Percentiles rank a stretch among this genome's conserved stretches.
Evolutionary conservation across 2,797 vertebrate species (phyloP).

Genomic region (Liparis tanakae): DNA sequence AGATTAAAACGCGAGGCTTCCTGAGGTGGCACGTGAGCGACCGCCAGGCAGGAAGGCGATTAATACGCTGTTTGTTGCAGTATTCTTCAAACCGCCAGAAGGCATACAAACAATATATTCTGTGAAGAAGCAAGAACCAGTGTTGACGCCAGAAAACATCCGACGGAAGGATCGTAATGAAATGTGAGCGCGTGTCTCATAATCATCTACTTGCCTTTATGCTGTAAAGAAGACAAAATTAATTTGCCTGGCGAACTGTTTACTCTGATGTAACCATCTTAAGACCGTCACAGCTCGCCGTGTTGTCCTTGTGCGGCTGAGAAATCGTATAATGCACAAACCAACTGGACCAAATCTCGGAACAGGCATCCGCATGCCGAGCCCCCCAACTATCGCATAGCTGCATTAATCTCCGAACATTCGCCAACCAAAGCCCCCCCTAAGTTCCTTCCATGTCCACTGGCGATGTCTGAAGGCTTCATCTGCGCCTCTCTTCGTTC

Average conservation of each 20-base stretch:
- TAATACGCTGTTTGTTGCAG: neutral
- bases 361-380: neutral
- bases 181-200: neutral
- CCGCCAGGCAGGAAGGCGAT: neutral
- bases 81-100: neutral
- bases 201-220: neutral
- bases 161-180: neutral
- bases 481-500: slow-evolving; percentile 8
- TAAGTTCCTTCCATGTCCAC: slow-evolving; percentile 25
- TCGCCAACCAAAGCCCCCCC: slow-evolving; percentile 27
- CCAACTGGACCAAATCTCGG: neutral
- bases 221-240: neutral
- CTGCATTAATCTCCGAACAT: slow-evolving; percentile 24
- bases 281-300: neutral
- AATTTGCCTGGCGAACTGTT: neutral
- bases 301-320: neutral
- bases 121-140: neutral
- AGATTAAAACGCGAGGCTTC: neutral
- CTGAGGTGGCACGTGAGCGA: neutral
- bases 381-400: slow-evolving; percentile 20
- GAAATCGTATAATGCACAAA: neutral
- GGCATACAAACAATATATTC: neutral
- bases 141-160: neutral
- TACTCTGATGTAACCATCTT: neutral
- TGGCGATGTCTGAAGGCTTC: slow-evolving; percentile 35